Evolutionary conservation across 2,797 vertebrate species (phyloP).

Genomic region (Crenichthys baileyi): DNA sequence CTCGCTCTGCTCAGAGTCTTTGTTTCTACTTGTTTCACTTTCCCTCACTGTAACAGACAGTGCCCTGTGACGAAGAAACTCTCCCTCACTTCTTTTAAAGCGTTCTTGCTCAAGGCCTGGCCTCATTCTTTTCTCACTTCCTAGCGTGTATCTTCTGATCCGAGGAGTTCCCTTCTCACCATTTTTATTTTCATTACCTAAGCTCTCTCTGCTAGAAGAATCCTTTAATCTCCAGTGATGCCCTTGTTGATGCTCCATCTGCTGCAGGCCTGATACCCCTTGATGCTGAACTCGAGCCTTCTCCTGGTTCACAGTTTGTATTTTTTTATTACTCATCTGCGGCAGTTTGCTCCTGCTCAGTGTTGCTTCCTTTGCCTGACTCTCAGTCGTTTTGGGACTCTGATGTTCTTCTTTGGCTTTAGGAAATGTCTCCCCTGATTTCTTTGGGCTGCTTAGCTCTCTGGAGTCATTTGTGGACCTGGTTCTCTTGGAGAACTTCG

Average conservation of each 20-base stretch:
- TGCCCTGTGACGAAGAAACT: conserved; percentile 61
- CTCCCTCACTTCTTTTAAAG: conserved; percentile 53
- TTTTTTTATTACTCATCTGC: conserved; percentile 32
- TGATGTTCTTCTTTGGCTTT: conserved; percentile 75
- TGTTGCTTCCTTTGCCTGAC: conserved; percentile 38
- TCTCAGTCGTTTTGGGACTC: conserved; percentile 56
- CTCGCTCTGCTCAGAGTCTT: conserved; percentile 57
- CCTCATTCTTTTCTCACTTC: conserved; percentile 34
- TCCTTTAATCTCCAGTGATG: conserved; percentile 46
- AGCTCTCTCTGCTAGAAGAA: conserved; percentile 60
- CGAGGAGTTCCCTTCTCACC: conserved; percentile 47
- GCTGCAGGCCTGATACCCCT: conserved; percentile 43
- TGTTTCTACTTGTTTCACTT: conserved; percentile 39
- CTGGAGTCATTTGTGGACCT: conserved; percentile 57
- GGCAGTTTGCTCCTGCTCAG: conserved; percentile 43
- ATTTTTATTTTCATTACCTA: conserved; percentile 49
- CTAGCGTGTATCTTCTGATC: conserved; percentile 46
- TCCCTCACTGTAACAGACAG: conserved; percentile 27
- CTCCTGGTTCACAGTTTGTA: conserved; percentile 55
- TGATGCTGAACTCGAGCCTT: conserved; percentile 56
- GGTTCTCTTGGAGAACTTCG: conserved; percentile 66
- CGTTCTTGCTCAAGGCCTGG: conserved; percentile 34
- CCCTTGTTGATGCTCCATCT: conserved; percentile 40
- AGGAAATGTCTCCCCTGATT: conserved; percentile 61
- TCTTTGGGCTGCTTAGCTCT: conserved; percentile 75